These are phyloP conservation scores for Sterrhoptilus dennistouni DNA, from an alignment of 2,113 vertebrate species.

Conservation along the genomic window DNA sequence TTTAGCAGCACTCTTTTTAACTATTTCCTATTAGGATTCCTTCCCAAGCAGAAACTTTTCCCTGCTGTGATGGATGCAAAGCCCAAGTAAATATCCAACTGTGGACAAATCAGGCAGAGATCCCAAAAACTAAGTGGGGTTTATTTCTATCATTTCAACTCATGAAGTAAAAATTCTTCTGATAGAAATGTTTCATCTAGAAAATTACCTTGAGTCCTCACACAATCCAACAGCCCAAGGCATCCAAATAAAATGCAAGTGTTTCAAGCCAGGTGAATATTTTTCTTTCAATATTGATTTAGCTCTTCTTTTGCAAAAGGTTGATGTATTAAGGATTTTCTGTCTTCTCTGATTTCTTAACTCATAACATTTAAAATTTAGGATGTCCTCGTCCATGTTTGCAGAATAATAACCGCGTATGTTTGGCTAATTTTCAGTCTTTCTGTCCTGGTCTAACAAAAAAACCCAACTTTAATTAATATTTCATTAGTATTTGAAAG, in stretches of 20 bases:
- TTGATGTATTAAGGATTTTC: not conserved
- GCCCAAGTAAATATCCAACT: not conserved
- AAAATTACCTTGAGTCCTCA: not conserved
- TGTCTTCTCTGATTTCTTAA: not conserved
- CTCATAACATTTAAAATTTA: not conserved
- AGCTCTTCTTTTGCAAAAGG: not conserved
- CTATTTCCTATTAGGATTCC: not conserved
- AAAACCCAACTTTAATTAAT: not conserved
- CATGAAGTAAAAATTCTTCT: not conserved
- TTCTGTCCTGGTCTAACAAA: not conserved
- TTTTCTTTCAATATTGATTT: not conserved
- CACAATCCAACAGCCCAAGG: not conserved
- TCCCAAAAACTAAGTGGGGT: not conserved
- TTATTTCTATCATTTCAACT: not conserved
- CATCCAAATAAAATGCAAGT: not conserved
- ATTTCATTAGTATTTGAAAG: not conserved
- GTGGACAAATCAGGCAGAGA: not conserved
- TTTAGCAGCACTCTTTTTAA: not conserved
- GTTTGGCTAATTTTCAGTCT: not conserved
- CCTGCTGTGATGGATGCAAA: not conserved
- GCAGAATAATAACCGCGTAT: not conserved
- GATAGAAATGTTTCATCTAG: not conserved
- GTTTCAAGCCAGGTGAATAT: not conserved
- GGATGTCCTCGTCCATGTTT: not conserved
- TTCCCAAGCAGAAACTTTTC: not conserved